These are phyloP conservation scores for Omphaloscelis lunosa DNA, from an alignment of 2,888 invertebrate genomes.

Conservation along the genomic window DNA sequence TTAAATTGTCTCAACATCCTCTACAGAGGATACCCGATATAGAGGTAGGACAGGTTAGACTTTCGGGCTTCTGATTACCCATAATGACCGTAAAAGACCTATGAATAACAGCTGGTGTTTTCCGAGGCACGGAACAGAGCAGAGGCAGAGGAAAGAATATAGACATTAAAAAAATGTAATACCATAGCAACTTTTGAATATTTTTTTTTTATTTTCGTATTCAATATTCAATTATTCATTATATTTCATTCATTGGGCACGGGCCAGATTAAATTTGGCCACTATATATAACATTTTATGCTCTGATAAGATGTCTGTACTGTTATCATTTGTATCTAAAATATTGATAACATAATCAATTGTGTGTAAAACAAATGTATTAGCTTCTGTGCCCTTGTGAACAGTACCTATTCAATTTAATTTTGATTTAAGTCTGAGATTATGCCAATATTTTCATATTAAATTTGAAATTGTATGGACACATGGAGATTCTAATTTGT, in stretches of 20 bases:
- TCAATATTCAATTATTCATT: conserved; percentile 11
- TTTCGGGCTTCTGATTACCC: too few species aligned
- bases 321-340: conserved; percentile 33
- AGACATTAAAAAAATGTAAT: too few species aligned
- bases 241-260: neutral
- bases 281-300: conserved; percentile 7
- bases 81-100: too few species aligned
- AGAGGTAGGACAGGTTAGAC: too few species aligned
- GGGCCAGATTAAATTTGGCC: conserved; percentile 5
- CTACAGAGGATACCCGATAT: too few species aligned
- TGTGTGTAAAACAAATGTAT: conserved; percentile 9
- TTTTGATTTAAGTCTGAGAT: neutral
- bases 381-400: conserved; percentile 21
- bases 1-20: too few species aligned
- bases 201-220: neutral
- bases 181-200: neutral
- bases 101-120: too few species aligned
- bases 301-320: conserved; percentile 35
- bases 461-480: neutral
- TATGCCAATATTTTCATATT: neutral
- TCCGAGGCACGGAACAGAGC: too few species aligned
- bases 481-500: neutral
- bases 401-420: neutral
- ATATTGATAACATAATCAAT: conserved; percentile 36
- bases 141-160: too few species aligned